These are phyloP conservation scores for Cyprinodon brontotheroides DNA, from an alignment of 2,113 vertebrate species.

Conservation along the genomic window DNA sequence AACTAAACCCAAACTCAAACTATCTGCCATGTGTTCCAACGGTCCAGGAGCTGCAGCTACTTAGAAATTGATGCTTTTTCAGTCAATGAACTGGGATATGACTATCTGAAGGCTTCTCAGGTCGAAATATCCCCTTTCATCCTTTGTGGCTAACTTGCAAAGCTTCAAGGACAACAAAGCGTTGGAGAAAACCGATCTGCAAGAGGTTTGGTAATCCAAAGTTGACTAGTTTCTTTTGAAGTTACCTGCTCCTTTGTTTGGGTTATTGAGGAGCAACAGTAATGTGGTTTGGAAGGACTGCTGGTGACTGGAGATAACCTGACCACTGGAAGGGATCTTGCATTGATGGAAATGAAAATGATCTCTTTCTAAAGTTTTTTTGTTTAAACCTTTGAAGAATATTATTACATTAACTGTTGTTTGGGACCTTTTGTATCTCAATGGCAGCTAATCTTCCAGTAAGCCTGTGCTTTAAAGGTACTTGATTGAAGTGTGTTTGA, in stretches of 20 bases:
- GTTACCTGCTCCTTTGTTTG: conserved; percentile 54
- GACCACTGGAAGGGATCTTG: conserved; percentile 16
- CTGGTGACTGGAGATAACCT: conserved; percentile 36
- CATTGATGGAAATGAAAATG: conserved; percentile 24
- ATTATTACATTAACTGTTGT: conserved; percentile 36
- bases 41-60: conserved; percentile 37
- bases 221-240: conserved; percentile 76
- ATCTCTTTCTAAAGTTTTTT: conserved; percentile 31
- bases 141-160: conserved; percentile 69
- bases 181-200: conserved; percentile 67
- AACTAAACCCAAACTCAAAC: conserved; percentile 17
- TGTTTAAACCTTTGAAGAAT: conserved; percentile 23
- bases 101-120: conserved; percentile 53
- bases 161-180: conserved; percentile 64
- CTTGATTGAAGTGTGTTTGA: conserved; percentile 61
- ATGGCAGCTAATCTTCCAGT: conserved; percentile 50
- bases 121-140: conserved; percentile 74
- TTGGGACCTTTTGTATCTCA: conserved; percentile 39
- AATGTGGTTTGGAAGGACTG: conserved; percentile 38
- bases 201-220: conserved; percentile 63
- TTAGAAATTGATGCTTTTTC: conserved; percentile 56
- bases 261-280: conserved; percentile 38
- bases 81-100: conserved; percentile 59
- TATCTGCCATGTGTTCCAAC: conserved; percentile 14
- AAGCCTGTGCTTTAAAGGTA: conserved; percentile 51